Conservation (phyloP, 2,888 invertebrate species). For the Leptopilina syphax region DNA sequence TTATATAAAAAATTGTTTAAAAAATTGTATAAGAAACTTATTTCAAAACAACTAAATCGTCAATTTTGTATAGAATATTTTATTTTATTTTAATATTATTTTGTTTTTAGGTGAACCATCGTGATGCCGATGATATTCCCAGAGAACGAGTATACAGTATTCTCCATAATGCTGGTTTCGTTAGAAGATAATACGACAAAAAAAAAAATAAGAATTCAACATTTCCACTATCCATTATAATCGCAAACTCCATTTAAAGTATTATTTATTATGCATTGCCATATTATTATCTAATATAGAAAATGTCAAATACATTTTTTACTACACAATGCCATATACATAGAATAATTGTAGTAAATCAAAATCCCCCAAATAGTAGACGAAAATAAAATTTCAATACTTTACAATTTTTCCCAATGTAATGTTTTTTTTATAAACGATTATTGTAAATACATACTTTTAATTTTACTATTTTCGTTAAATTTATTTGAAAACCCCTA, state of each 20-base stretch:
- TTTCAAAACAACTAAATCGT: too few species aligned
- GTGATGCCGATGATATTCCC: conserved; percentile 90
- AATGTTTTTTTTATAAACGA: too few species aligned
- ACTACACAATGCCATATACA: neutral
- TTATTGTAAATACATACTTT: too few species aligned
- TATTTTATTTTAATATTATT: conserved; percentile 49
- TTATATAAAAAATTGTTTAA: neutral
- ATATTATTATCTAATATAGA: neutral
- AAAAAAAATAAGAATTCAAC: neutral
- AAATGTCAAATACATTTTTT: neutral
- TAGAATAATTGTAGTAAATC: too few species aligned
- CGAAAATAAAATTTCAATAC: too few species aligned
- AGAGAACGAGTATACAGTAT: conserved; percentile 86
- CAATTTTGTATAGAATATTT: too few species aligned
- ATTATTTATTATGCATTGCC: neutral
- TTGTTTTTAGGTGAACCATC: conserved; percentile 77
- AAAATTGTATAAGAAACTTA: too few species aligned
- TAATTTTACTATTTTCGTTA: too few species aligned
- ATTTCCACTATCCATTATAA: conserved; percentile 1
- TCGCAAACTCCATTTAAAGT: neutral
- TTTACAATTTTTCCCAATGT: too few species aligned
- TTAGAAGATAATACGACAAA: conserved; percentile 48
- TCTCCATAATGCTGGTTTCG: conserved; percentile 85
- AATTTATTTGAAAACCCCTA: too few species aligned
- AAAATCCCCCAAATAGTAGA: too few species aligned